Percentiles rank a stretch among this genome's conserved stretches.
Conservation (phyloP, 2,797 vertebrate genomes). For the Alauda arvensis region DNA sequence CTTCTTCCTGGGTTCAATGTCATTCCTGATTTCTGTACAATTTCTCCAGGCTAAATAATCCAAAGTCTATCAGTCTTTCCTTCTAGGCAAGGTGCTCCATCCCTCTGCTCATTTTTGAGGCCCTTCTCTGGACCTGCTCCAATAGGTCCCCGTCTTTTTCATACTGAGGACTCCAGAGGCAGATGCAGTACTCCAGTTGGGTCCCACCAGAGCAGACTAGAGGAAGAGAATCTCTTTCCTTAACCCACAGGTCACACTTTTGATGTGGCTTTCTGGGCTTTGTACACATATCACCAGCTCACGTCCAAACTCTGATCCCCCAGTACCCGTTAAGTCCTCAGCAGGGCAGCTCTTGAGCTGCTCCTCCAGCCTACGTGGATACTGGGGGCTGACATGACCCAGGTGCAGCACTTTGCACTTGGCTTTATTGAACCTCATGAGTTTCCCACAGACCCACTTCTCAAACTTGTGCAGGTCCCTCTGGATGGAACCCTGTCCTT, state of each 20-base stretch:
- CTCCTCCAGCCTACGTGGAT: neutral
- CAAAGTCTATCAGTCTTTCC: too few species aligned
- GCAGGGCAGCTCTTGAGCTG: neutral
- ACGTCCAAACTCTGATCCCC: neutral
- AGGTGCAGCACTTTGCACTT: neutral
- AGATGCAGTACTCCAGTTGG: neutral
- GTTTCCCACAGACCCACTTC: neutral
- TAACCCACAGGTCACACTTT: neutral
- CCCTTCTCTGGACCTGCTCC: neutral
- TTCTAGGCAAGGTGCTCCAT: neutral
- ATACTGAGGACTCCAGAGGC: neutral
- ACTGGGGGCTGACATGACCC: neutral
- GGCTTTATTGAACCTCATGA: neutral
- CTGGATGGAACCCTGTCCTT: neutral
- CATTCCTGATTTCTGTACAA: neutral
- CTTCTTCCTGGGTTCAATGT: neutral
- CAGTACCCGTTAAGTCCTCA: neutral
- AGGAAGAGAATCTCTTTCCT: neutral
- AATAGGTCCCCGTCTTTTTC: rapidly evolving
- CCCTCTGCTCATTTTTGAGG: neutral
- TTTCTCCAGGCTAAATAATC: neutral
- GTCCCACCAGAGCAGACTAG: neutral
- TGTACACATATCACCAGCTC: neutral
- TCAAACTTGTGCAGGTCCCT: neutral
- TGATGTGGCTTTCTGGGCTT: neutral